These are phyloP conservation scores for Chalcis sispes DNA, from an alignment of 2,888 invertebrate genomes.

Conservation along the genomic window DNA sequence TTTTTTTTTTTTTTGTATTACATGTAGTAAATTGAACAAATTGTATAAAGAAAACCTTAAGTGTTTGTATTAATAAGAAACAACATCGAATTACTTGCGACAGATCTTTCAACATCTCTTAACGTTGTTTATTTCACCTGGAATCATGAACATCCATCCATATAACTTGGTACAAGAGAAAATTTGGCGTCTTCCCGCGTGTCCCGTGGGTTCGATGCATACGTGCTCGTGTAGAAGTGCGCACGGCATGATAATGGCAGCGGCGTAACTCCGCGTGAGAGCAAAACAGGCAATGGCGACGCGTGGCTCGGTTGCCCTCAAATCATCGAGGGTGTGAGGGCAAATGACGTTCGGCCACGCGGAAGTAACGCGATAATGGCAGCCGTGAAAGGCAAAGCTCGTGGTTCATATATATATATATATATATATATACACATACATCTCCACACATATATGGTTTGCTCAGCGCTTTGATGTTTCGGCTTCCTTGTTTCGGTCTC, in stretches of 20 bases:
- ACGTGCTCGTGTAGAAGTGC: not conserved
- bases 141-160: constrained; percentile 46
- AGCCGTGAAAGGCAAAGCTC: constrained; percentile 70
- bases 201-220: too few species aligned
- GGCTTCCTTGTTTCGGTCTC: not conserved
- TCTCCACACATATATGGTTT: not conserved
- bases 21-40: too few species aligned
- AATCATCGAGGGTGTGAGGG: constrained; percentile 72
- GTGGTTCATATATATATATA: constrained; percentile 5
- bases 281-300: constrained; percentile 37
- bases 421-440: not conserved
- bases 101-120: too few species aligned
- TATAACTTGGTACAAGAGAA: constrained; percentile 28
- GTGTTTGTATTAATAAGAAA: too few species aligned
- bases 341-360: constrained; percentile 71
- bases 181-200: constrained; percentile 23
- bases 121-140: too few species aligned
- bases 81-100: too few species aligned
- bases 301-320: constrained; percentile 71
- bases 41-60: too few species aligned
- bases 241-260: constrained; percentile 58
- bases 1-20: too few species aligned
- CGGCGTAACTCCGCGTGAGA: not conserved
- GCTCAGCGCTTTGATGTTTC: constrained; percentile 46
- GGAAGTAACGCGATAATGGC: constrained; percentile 74